phyloP scores from a whole-genome alignment of 2,888 invertebrate genomes.

The Electrophaes corylata region DNA sequence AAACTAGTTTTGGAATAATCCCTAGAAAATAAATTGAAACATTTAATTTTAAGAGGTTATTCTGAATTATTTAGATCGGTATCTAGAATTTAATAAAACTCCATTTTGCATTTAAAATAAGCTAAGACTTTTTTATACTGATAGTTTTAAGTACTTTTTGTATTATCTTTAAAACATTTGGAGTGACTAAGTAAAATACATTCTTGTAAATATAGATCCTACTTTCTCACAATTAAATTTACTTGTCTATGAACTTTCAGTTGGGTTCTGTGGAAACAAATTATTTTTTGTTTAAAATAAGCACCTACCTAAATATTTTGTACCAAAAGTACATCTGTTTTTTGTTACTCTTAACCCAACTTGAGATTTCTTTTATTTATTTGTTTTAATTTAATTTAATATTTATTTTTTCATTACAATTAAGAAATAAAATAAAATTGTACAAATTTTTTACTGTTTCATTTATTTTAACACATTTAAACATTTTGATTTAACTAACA shows the following conservation, averaged over 20 bases:
- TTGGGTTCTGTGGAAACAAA: slow-evolving; percentile 79
- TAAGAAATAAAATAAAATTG: slow-evolving; percentile 79
- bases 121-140: slow-evolving; percentile 22
- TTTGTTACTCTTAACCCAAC: slow-evolving; percentile 80
- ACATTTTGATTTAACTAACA: slow-evolving; percentile 32
- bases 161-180: slow-evolving; percentile 27
- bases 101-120: slow-evolving; percentile 23
- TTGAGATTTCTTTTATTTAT: slow-evolving; percentile 82
- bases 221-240: slow-evolving; percentile 56
- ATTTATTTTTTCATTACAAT: slow-evolving; percentile 74
- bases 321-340: slow-evolving; percentile 36
- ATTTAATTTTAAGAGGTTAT: slow-evolving; percentile 70
- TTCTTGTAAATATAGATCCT: slow-evolving; percentile 70
- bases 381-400: slow-evolving; percentile 66
- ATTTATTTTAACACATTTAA: slow-evolving; percentile 45
- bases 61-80: slow-evolving; percentile 60
- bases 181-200: slow-evolving; percentile 40
- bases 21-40: slow-evolving; percentile 56
- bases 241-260: slow-evolving; percentile 75
- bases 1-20: slow-evolving; percentile 74
- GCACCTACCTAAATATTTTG: slow-evolving; percentile 13
- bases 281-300: slow-evolving; percentile 30
- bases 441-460: slow-evolving; percentile 72
- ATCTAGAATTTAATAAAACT: slow-evolving; percentile 32
- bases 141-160: slow-evolving; percentile 9